A percentile compares a stretch with the other conserved stretches of the same genome.
These are phyloP conservation scores for Luffia ferchaultella DNA, from an alignment of 2,888 invertebrate species.

Conservation along the genomic window DNA sequence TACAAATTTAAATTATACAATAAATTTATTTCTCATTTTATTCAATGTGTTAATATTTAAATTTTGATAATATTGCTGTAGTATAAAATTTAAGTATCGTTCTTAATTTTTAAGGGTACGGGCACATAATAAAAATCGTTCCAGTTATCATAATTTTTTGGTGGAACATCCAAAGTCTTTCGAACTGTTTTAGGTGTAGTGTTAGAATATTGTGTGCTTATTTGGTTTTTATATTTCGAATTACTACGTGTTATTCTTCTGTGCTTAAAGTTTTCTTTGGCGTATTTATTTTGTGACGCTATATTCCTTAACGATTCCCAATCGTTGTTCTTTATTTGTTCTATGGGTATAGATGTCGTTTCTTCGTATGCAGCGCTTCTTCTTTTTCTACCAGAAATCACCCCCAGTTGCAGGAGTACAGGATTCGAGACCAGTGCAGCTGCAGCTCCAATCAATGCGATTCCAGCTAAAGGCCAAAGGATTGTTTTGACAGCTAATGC, in stretches of 20 bases:
- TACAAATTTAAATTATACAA: too few relatives aligned
- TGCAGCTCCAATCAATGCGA: conserved; percentile 82
- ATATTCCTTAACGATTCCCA: not conserved
- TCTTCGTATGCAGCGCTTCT: conserved; percentile 31
- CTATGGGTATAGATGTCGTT: not conserved
- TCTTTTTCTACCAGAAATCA: conserved; percentile 69
- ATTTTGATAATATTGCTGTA: too few relatives aligned
- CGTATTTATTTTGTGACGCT: too few relatives aligned
- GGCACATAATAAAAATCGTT: conserved; percentile 27
- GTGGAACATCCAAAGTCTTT: conserved; percentile 12
- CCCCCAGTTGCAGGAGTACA: conserved; percentile 78
- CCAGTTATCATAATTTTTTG: conserved; percentile 16
- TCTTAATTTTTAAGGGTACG: not conserved
- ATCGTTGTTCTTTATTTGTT: not conserved
- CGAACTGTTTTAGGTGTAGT: not conserved
- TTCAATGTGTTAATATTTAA: too few relatives aligned
- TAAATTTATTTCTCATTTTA: too few relatives aligned
- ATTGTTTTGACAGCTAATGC: conserved; percentile 69
- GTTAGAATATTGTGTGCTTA: not conserved
- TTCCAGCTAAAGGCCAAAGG: conserved; percentile 78
- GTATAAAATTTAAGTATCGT: not conserved
- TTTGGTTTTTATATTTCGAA: not conserved
- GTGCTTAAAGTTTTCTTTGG: too few relatives aligned
- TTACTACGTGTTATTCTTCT: conserved; percentile 10
- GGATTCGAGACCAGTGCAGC: conserved; percentile 82